Evolutionary conservation across 2,797 vertebrate genomes (phyloP), one percentile per base, ranked within the genome.

Genomic region (Mastacembelus armatus): DNA sequence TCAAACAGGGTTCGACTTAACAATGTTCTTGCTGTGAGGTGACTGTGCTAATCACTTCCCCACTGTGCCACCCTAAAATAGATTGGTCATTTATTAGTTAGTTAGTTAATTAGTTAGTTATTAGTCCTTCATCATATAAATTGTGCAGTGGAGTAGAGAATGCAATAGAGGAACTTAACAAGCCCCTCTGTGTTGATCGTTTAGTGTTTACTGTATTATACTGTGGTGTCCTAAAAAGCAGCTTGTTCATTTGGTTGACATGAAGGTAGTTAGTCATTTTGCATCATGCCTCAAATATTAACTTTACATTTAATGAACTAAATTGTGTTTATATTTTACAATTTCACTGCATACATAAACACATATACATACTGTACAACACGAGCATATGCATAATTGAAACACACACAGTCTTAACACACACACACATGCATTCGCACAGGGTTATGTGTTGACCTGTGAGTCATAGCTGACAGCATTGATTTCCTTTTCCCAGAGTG

Each of bases 401-500:
- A 73, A 64, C 26, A 45, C 50, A 42, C 44, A 24, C 50, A 61
- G 35, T n/a, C n/a, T n/a, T n/a, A n/a, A 36, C 15, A 44, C 71
- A 40, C 4, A 54, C 39, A 62, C 59, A 52, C 58, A 70, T 5
- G 63, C 36, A 56, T 59, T 42, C 63, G 30, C 70, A 60, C 38
- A 50, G 47, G 30, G 44, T 70, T 70, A 77, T 59, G 83, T 85
- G 86, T 90, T 93, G 92, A 93, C 93, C 93, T 91, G 90, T 92
- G 89, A 93, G 92, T 95, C 93, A 94, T 89, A 90, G 92, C 92
- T 91, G 91, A 91, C 92, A 74, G 75, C 91, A 95, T 94, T 91
- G 93, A 95, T 95, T 95, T 94, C 92, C 91, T 92, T 92, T 92
- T 91, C 83, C 91, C 59, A 68, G 89, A 94, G 88, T 94, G 93